These are phyloP conservation scores for Cerastoderma edule DNA, from an alignment of 2,888 invertebrate species.

Conservation along the genomic window DNA sequence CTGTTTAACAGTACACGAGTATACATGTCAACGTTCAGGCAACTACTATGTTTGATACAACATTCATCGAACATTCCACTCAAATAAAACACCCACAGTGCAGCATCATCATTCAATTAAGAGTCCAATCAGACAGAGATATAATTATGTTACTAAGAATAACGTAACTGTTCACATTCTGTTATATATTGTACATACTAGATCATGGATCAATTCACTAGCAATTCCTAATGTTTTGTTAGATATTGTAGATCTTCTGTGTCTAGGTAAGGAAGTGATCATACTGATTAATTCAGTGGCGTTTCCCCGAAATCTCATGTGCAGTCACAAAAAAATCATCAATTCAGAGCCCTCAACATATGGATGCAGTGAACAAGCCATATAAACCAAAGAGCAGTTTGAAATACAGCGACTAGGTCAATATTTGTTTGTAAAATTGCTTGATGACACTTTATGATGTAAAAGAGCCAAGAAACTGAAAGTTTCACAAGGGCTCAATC, in stretches of 20 bases:
- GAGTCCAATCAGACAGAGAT: not conserved
- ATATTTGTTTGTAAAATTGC: too few species aligned
- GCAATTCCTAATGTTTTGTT: too few species aligned
- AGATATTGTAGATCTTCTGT: too few species aligned
- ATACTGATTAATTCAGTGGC: conserved; percentile 27
- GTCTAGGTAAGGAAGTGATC: not conserved
- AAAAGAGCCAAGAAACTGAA: too few species aligned
- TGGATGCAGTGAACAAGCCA: too few species aligned
- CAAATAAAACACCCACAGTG: conserved; percentile 19
- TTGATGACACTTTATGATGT: too few species aligned
- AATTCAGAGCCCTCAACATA: too few species aligned
- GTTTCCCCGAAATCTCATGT: conserved; percentile 50
- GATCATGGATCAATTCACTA: too few species aligned
- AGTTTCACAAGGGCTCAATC: too few species aligned
- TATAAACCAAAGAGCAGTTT: too few species aligned
- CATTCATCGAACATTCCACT: conserved; percentile 31
- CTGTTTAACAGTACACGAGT: conserved; percentile 14
- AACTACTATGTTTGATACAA: conserved; percentile 28
- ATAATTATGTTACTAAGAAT: not conserved
- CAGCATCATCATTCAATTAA: not conserved
- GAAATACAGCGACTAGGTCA: too few species aligned
- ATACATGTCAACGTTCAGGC: conserved; percentile 23
- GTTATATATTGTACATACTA: not conserved
- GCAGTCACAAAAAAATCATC: conserved; percentile 45
- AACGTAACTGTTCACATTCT: not conserved